A percentile compares a stretch with the other conserved stretches of the same genome.
Evolutionary conservation across 2,113 vertebrate species (phyloP).

Genomic region (Cavia porcellus): DNA sequence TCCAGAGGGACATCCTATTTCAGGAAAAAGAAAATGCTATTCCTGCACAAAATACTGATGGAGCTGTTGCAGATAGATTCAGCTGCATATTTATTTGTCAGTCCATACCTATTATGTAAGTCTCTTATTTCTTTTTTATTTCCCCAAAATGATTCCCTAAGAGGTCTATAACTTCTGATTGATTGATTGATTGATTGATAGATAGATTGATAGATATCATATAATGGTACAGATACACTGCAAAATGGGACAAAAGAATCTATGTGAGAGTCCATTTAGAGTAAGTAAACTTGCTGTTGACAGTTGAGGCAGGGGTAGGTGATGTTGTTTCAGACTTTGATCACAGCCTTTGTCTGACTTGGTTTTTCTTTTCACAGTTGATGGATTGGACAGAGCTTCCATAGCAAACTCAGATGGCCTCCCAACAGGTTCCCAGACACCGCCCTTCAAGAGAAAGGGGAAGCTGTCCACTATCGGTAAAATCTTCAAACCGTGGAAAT

Average conservation of each 20-base stretch:
- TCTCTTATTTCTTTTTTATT: constrained; percentile 18
- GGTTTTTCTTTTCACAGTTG: constrained; percentile 89
- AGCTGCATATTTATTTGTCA: constrained; percentile 14
- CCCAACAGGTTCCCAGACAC: constrained; percentile 92
- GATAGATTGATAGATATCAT: background rate
- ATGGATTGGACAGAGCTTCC: constrained; percentile 97
- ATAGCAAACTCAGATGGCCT: constrained; percentile 94
- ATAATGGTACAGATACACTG: background rate
- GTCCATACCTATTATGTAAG: constrained; percentile 32
- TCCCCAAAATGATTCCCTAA: constrained; percentile 3
- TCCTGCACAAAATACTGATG: background rate
- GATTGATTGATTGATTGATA: background rate
- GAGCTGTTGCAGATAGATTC: background rate
- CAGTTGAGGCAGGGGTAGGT: background rate
- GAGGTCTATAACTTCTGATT: background rate
- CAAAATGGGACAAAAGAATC: constrained; percentile 34
- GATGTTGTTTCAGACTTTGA: background rate
- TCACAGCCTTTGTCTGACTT: constrained; percentile 69
- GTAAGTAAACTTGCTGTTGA: background rate
- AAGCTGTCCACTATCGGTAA: constrained; percentile 96
- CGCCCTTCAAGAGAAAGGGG: constrained; percentile 95
- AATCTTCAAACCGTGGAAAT: constrained; percentile 99
- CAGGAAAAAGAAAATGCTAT: constrained; percentile 30
- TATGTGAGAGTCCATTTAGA: background rate
- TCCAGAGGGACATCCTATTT: constrained; percentile 58